These are phyloP conservation scores for Heloderma charlesbogerti DNA, from an alignment of 2,113 vertebrate genomes.

Conservation along the genomic window DNA sequence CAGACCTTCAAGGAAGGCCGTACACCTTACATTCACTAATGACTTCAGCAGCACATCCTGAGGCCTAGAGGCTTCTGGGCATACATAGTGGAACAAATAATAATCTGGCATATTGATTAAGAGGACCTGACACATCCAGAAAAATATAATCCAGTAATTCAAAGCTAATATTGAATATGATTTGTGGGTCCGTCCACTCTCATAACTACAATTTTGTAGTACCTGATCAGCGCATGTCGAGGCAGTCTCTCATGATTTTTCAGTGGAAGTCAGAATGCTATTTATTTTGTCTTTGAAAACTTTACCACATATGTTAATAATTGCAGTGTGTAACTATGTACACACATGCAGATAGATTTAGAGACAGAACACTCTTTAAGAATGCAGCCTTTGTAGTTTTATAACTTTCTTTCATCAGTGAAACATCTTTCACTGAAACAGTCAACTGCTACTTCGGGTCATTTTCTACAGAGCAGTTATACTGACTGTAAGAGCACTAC, in stretches of 20 bases:
- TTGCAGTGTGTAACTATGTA: not conserved
- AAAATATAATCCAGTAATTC: not conserved
- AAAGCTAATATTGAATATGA: not conserved
- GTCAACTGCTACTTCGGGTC: slow-evolving; percentile 4
- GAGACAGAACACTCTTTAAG: not conserved
- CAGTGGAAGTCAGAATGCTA: not conserved
- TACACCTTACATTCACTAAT: not conserved
- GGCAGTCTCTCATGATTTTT: not conserved
- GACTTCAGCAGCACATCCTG: not conserved
- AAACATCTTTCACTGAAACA: not conserved
- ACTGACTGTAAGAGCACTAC: not conserved
- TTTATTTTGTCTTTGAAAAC: not conserved
- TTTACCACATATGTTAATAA: slow-evolving; percentile 2
- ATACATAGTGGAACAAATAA: not conserved
- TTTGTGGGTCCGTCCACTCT: too few relatives aligned
- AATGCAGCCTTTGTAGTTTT: slow-evolving; percentile 10
- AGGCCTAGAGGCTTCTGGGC: not conserved
- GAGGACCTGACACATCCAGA: not conserved
- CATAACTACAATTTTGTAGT: not conserved
- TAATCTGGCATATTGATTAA: not conserved
- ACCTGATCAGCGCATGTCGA: not conserved
- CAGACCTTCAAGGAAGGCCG: too few relatives aligned
- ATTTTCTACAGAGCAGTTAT: not conserved
- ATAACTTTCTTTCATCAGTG: slow-evolving; percentile 12
- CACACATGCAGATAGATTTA: not conserved